These are phyloP conservation scores for Coilia nasus DNA, from an alignment of 2,797 vertebrate species.

Conservation along the genomic window DNA sequence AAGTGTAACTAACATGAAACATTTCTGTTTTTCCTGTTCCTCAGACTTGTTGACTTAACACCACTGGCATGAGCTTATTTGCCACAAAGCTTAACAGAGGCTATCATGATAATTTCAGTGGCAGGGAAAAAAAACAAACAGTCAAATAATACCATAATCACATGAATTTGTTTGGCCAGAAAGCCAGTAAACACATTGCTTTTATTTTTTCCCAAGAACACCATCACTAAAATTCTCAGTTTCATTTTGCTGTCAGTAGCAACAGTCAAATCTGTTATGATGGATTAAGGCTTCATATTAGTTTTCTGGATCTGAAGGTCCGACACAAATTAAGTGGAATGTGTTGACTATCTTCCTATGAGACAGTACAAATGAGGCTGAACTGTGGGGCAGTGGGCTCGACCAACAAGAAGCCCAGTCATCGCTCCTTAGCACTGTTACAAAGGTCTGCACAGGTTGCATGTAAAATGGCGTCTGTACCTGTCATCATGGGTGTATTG, in stretches of 20 bases:
- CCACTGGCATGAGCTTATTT: not conserved
- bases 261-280: conserved; percentile 70
- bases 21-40: not conserved
- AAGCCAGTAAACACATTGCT: conserved; percentile 74
- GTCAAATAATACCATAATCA: not conserved
- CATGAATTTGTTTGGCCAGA: conserved; percentile 33
- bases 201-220: conserved; percentile 66
- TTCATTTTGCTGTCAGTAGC: conserved; percentile 67
- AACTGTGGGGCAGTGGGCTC: conserved; percentile 54
- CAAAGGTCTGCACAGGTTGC: conserved; percentile 55
- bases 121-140: not conserved
- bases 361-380: conserved; percentile 48
- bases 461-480: conserved; percentile 50
- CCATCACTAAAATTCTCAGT: conserved; percentile 46
- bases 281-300: conserved; percentile 77
- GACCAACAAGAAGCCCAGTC: conserved; percentile 62
- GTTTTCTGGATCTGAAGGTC: conserved; percentile 70
- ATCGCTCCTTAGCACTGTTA: conserved; percentile 57
- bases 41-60: not conserved
- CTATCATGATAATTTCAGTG: not conserved
- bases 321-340: conserved; percentile 55
- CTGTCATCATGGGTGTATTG: conserved; percentile 48
- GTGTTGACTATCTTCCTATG: conserved; percentile 57
- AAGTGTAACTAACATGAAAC: not conserved
- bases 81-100: not conserved